Evolutionary conservation across 2,888 invertebrate genomes (phyloP).

Genomic region (Meandrusa payeni): DNA sequence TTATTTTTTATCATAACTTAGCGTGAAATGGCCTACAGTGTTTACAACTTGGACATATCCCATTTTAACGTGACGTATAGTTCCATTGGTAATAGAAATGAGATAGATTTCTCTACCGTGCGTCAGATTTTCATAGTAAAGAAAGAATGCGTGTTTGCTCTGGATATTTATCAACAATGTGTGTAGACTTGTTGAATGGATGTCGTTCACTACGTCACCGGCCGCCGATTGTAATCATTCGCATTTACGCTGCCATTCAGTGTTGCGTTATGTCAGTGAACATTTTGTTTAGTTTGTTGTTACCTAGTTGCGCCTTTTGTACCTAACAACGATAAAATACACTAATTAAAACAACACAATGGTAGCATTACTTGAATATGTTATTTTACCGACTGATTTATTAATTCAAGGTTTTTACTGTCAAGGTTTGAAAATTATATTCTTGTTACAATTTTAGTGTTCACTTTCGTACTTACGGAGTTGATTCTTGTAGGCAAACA

Average conservation of each 20-base stretch:
- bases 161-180: conserved; percentile 62
- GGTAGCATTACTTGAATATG: no score
- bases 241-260: conserved; percentile 27
- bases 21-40: background rate
- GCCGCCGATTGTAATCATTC: conserved; percentile 21
- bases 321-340: no score
- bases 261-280: conserved; percentile 23
- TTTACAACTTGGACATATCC: no score
- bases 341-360: no score
- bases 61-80: no score
- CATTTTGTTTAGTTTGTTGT: conserved; percentile 9
- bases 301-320: no score
- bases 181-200: conserved; percentile 46
- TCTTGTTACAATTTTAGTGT: no score
- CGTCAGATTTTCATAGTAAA: conserved; percentile 29
- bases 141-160: conserved; percentile 52
- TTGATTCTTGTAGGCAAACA: no score
- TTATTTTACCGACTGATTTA: no score
- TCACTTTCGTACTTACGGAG: no score
- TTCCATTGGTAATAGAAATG: conserved; percentile 4
- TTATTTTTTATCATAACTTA: background rate
- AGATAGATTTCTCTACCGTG: conserved; percentile 5
- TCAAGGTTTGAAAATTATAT: no score
- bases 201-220: conserved; percentile 37
- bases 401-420: no score